Conservation (phyloP, 92 coral and sea anemone species). For the Virgularia gustaviana region DNA sequence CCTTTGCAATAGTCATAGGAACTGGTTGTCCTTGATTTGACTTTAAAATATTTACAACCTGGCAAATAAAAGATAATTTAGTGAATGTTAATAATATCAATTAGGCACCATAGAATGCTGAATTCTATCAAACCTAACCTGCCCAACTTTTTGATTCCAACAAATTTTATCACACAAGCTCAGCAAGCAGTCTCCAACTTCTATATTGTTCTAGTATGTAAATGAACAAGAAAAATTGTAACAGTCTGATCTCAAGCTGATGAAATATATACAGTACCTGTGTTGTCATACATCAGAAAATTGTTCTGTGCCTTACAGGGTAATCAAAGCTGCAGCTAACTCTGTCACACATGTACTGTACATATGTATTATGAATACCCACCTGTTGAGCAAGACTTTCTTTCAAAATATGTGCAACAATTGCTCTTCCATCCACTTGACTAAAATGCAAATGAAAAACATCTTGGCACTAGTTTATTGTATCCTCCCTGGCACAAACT, state of each 20-base stretch:
- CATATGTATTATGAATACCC: too few species aligned
- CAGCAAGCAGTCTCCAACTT: conserved; percentile 26
- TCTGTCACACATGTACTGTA: too few species aligned
- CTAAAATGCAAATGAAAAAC: neutral
- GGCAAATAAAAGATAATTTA: neutral
- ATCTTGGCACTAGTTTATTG: neutral
- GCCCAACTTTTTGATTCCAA: conserved; percentile 38
- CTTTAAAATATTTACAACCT: conserved; percentile 26
- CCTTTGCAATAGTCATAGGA: conserved; percentile 26
- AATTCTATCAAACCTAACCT: neutral
- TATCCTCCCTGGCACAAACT: neutral
- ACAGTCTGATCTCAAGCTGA: too few species aligned
- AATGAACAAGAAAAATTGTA: neutral
- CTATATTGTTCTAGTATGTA: conserved; percentile 29
- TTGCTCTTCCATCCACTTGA: conserved; percentile 36
- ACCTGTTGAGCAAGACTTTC: conserved; percentile 31
- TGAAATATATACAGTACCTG: neutral
- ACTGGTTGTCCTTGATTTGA: conserved; percentile 27
- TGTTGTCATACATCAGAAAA: neutral
- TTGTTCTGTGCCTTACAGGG: neutral
- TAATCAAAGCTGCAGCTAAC: too few species aligned
- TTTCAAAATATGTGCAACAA: conserved; percentile 21
- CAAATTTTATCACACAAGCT: conserved; percentile 30
- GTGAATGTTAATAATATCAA: neutral
- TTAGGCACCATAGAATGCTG: too few species aligned